These are phyloP conservation scores for Solea senegalensis DNA, from an alignment of 2,113 vertebrate species.

Conservation along the genomic window DNA sequence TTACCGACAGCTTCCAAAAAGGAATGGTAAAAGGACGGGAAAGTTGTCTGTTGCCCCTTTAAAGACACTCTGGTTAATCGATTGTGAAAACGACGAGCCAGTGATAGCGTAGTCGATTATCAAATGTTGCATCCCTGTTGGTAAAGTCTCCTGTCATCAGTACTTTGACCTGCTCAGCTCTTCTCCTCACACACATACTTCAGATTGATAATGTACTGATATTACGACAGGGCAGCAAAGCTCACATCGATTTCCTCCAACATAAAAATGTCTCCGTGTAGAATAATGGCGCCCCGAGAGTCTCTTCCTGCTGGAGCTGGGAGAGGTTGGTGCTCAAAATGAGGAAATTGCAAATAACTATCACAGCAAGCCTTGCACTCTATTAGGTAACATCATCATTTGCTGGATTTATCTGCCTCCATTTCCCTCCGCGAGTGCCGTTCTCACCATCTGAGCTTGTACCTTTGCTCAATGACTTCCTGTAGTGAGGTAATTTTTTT, in stretches of 20 bases:
- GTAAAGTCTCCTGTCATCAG: too few species aligned
- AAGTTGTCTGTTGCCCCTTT: too few species aligned
- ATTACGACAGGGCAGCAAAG: background rate
- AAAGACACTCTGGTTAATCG: too few species aligned
- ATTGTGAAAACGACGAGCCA: too few species aligned
- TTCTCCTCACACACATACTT: background rate
- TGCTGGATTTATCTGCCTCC: constrained; percentile 1
- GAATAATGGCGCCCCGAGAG: background rate
- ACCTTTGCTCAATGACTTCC: background rate
- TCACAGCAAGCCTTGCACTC: background rate
- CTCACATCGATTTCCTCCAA: constrained; percentile 7
- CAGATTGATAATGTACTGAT: too few species aligned
- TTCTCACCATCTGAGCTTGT: background rate
- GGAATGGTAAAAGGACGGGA: too few species aligned
- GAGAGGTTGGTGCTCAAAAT: background rate
- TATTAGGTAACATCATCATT: constrained; percentile 14
- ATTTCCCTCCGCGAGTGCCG: background rate
- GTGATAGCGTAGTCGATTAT: too few species aligned
- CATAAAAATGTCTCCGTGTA: constrained; percentile 28
- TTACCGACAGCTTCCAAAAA: too few species aligned
- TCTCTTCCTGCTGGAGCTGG: background rate
- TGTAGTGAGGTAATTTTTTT: background rate
- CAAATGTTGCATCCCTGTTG: too few species aligned
- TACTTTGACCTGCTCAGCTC: too few species aligned
- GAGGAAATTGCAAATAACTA: background rate